Base-by-base conservation (phyloP, 2,113 vertebrate genomes). In the Entomyzon cyanotis region DNA sequence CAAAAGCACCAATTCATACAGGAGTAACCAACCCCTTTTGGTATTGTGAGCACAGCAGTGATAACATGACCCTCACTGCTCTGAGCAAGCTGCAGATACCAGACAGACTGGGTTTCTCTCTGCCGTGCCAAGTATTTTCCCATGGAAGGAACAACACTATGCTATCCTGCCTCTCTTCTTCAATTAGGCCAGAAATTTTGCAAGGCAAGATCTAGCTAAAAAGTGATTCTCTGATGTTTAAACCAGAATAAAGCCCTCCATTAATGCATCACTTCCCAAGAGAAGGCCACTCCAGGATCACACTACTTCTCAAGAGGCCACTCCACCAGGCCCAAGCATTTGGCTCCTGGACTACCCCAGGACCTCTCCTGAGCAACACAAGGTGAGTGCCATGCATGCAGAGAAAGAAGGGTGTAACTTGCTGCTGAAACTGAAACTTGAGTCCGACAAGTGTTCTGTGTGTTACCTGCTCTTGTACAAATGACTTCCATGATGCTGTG, bases 31-130 rank as follows among this genome's bases (percentile, higher is more conserved):
- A 11, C 0, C 3, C 17, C 20, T 69, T 89, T n/a, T 8, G 25
- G 28, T 18, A 46, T 3, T 0, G 0, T 1, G 0, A 81, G 31
- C 24, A 49, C n/a, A 73, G 42, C n/a, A 62, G 18, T 9, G 84
- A 16, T 37, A 80, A 55, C 7, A 6, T 1, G 23, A n/a, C 35
- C 53, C 80, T 55, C 16, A 3, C 17, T 31, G 24, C 7, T 42
- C 35, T 33, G 59, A 82, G 28, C 30, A 81, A 81, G 30, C 39
- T 73, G 44, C 5, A 2, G 52, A 89, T 16, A 39, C 15, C 46
- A 78, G n/a, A 30, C 0, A 0, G 14, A 28, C 3, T 5, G 2
- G 6, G 27, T 7, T 64, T 64, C 52, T 58, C 70, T 49, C 49
- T 53, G 37, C 53, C 21, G 25, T 5, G 9, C 21, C 44, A 42